phyloP scores from a whole-genome alignment of 2,113 vertebrate species.

The Zonotrichia leucophrys region DNA sequence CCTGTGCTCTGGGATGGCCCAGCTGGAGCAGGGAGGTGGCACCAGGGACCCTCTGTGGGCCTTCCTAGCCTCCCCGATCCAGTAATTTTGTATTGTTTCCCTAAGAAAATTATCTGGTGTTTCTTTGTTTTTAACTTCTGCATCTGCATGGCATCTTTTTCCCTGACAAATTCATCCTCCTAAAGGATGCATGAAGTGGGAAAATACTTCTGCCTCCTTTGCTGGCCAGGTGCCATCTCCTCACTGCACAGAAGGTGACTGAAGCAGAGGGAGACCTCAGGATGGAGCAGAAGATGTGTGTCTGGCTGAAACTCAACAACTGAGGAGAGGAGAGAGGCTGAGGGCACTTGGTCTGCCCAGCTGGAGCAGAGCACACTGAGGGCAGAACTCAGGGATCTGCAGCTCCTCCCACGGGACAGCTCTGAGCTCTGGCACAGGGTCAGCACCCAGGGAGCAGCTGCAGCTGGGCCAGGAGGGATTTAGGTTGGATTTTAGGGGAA shows the following conservation, averaged over 20 bases:
- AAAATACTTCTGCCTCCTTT: not conserved
- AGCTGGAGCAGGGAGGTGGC: not conserved
- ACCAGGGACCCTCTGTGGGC: not conserved
- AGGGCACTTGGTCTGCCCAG: not conserved
- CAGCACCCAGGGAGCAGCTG: not conserved
- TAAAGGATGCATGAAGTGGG: not conserved
- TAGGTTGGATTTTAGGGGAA: not conserved
- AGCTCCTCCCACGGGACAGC: not conserved
- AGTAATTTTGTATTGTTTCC: not conserved
- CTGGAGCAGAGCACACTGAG: not conserved
- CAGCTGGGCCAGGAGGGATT: not conserved
- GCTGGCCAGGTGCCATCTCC: not conserved
- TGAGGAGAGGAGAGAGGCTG: no score
- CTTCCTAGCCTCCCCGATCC: not conserved
- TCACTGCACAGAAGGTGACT: not conserved
- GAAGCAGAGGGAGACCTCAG: not conserved
- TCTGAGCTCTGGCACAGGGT: not conserved
- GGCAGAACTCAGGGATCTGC: rapidly evolving
- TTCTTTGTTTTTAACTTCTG: not conserved
- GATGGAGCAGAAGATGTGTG: not conserved
- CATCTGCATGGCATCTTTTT: not conserved
- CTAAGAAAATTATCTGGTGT: not conserved
- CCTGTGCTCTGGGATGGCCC: not conserved
- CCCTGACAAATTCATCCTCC: not conserved
- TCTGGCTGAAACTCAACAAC: not conserved